Base-by-base conservation (phyloP, 2,888 invertebrate genomes). In the Mythimna pallens region DNA sequence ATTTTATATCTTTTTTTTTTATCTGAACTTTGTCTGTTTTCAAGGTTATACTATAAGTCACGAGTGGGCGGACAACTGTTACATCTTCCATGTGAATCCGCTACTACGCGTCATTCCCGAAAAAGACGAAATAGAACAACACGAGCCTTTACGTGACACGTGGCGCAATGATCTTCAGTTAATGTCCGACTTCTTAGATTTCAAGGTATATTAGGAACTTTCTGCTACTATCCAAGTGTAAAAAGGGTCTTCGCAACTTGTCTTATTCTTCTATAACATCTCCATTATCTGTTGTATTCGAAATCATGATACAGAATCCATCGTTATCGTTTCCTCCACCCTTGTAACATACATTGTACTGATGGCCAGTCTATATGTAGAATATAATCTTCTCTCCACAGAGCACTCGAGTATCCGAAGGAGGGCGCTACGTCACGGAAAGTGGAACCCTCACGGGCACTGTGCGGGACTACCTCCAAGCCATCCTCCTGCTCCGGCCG, bases 101-200 rank as follows among this genome's bases (percentile, higher is more conserved):
- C 87, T 97, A 20, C 87, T 96, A 62, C 86, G 89, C 25, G 84
- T 95, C 64, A 72, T 90, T 54, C 93, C 95, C 4, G 92, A 93
- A 77, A 93, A 87, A 78, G 94, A 94, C 76, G 90, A 92, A 68
- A 94, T 94, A 70, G 95, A 96, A 70, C 87, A 90, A 12, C 94
- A 95, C 62, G 89, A 94, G 8, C 95, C 96, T 1, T 87, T 97
- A 20, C 93, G 95, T 55, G 93, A 96, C 70, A 91, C 88, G 34
- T 97, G 97, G 97, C 93, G 96, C 34, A 93, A 96, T 55, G 97
- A 97, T 88, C 91, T 97, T 76, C 97, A 97, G 88, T 88, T 97
- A 66, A 91, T 97, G 43, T 97, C 97, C 0, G 96, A 96, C 89
- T 97, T 97, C 90, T 91, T 97, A 74, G 97, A 97, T 81, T 96